These are phyloP conservation scores for Coilia nasus DNA, from an alignment of 2,797 vertebrate species.

Conservation along the genomic window DNA sequence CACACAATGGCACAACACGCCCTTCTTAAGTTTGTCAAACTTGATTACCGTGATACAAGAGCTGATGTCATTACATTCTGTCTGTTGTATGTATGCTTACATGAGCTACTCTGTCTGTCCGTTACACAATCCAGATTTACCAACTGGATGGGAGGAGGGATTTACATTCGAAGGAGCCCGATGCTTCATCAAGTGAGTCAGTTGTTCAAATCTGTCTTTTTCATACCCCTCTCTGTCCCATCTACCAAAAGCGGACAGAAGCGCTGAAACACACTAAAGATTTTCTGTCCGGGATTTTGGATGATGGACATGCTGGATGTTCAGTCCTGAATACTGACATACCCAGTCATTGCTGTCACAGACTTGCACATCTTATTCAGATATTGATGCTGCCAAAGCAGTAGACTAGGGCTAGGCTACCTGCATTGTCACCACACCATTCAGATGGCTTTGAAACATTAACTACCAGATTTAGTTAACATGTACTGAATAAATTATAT, in stretches of 20 bases:
- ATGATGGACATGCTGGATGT: conserved; percentile 14
- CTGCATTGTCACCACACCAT: neutral
- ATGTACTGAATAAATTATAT: neutral
- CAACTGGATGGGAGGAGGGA: conserved; percentile 98
- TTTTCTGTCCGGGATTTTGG: neutral
- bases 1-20: neutral
- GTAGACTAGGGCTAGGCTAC: neutral
- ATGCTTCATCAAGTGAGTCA: conserved; percentile 92
- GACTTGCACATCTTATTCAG: neutral
- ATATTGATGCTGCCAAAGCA: neutral
- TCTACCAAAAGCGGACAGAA: neutral
- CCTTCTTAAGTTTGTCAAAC: neutral
- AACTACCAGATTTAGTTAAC: neutral
- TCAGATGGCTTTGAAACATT: neutral
- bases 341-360: neutral
- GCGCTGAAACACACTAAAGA: neutral
- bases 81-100: neutral
- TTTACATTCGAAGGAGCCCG: conserved; percentile 97
- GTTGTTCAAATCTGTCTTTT: neutral
- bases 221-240: neutral
- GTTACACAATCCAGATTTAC: conserved; percentile 75
- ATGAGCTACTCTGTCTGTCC: neutral
- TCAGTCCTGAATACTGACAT: neutral
- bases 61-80: neutral
- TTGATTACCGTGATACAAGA: neutral